Base-by-base conservation (phyloP, 1,140 invertebrate genomes). In the Ylistrum balloti region DNA sequence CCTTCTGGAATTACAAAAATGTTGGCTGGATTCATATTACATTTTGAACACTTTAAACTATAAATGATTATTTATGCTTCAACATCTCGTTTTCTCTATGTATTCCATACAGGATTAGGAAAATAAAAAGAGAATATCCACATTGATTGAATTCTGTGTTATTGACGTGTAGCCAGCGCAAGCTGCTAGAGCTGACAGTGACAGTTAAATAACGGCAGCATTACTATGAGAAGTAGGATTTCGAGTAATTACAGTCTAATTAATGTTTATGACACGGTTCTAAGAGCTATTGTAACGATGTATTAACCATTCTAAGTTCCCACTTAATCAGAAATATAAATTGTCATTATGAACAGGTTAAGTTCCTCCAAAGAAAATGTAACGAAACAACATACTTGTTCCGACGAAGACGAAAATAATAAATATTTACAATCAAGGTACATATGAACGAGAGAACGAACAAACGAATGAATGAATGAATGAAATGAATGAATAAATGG, bases 1-100 rank as follows among this genome's bases (percentile, higher is more conserved):
- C 56, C 56, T 17, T n/a, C 56, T 74, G 56, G 56, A 9, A 74
- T 74, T 74, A 74, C 56, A 74, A 74, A 74, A 74, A 74, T 74
- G 56, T 11, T 17, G n/a, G 0, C 56, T 1, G 22, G 56, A 28
- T 74, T 74, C 28, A 74, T n/a, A 5, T 74, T 74, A 74, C 56
- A 74, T 1, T 74, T 74, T 74, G n/a, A 74, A 74, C n/a, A 74
- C 56, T 74, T 74, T 28, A 74, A 74, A 74, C 22, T 74, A 28
- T 74, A n/a, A 74, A 74, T 74, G 22, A 28, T 74, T 74, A 74
- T 74, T 74, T 74, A 74, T 74, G 28, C 28, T 74, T 28, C 56
- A 74, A 38, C 22, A 0, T 74, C 56, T 74, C 56, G n/a, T 28
- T 74, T 74, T 74, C 22, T 28, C 56, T n/a, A 28, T 0, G n/a